These are phyloP conservation scores for Himalopsyche phryganea DNA, from an alignment of 1,140 invertebrate species.

Conservation along the genomic window DNA sequence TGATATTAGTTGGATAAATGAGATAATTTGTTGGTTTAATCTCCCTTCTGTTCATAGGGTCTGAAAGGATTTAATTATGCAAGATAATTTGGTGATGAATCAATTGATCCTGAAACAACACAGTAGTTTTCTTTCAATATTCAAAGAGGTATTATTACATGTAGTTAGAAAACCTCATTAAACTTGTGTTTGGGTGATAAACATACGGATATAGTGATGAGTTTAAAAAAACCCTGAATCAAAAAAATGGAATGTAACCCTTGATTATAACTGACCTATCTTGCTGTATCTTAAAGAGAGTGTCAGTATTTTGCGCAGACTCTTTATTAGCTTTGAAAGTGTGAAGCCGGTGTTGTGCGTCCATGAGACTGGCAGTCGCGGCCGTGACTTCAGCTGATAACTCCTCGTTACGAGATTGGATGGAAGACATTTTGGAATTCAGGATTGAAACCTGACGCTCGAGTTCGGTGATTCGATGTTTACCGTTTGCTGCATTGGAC, in stretches of 20 bases:
- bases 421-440: slow-evolving; percentile 38
- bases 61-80: too few species aligned
- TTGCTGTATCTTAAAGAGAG: slow-evolving; percentile 49
- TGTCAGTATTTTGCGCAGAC: slow-evolving; percentile 44
- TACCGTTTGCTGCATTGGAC: slow-evolving; percentile 40
- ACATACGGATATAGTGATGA: not conserved
- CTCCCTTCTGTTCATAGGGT: too few species aligned
- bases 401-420: slow-evolving; percentile 44
- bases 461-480: slow-evolving; percentile 45
- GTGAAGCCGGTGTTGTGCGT: slow-evolving; percentile 45
- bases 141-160: not conserved
- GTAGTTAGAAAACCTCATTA: not conserved
- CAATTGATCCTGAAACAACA: too few species aligned
- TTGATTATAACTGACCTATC: slow-evolving; percentile 40
- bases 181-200: not conserved
- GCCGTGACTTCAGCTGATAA: slow-evolving; percentile 42
- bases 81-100: too few species aligned
- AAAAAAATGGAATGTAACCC: too few species aligned
- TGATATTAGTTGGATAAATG: too few species aligned
- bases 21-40: too few species aligned
- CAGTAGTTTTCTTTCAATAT: too few species aligned
- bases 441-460: slow-evolving; percentile 41
- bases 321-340: slow-evolving; percentile 39
- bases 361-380: slow-evolving; percentile 42
- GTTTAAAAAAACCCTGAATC: not conserved